Evolutionary conservation across 2,888 invertebrate genomes (phyloP), one percentile per base, ranked within the genome.

Genomic region (Ligdia adustata): DNA sequence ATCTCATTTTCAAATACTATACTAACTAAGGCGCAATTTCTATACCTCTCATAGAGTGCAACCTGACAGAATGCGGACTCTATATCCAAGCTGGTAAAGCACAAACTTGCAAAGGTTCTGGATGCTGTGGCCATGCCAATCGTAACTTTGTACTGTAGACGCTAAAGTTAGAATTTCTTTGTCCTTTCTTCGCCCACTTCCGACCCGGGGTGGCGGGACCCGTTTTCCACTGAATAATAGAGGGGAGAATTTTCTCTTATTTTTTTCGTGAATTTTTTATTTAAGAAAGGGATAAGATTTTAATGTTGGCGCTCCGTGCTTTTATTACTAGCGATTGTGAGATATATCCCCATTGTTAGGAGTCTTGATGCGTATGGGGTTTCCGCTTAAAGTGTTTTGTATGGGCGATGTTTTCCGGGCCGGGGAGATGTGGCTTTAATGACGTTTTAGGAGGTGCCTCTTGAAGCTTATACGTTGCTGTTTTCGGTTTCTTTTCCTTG

Each of bases 251-350:
- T 82, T 82, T 60, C 50, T 57, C 79, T 70, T 77, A 73, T 86
- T 87, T 90, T 59, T 89, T 89, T 89, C 86, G 88, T 88, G 90
- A 89, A 84, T 89, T 88, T 89, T 90, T 88, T 89, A 89, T 90
- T 89, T 89, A 90, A 89, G 89, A 89, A 89, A 89, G 83, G 89
- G 89, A 90, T 90, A 90, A 89, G 89, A 89, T 88, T 90, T 90
- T 90, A 89, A 89, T 90, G 89, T 89, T 85, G 85, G 80, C 76
- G 80, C 83, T 79, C 74, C 72, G 64, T 60, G 79, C 80, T 82
- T 84, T 89, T 89, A 90, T 89, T 89, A 88, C 86, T 81, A 55
- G 70, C 76, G 84, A 83, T 85, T 82, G 78, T 78, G 83, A 84
- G 79, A 82, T 84, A 82, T 82, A 72, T 70, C 66, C 71, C 80